Evolutionary conservation across 53 echinoderm and acorn worm genomes (phyloP).

Genomic region (Henricia sp.): DNA sequence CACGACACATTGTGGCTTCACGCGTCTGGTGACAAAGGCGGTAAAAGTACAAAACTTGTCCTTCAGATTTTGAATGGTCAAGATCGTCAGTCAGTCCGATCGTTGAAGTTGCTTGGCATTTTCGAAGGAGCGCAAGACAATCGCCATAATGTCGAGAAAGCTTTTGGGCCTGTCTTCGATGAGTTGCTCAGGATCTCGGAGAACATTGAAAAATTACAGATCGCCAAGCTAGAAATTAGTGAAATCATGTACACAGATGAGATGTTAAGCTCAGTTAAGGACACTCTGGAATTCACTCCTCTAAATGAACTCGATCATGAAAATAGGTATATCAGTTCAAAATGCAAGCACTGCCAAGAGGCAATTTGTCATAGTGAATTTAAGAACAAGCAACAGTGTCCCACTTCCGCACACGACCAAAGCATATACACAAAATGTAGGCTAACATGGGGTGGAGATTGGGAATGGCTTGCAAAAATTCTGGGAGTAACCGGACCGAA

Average conservation of each 20-base stretch:
- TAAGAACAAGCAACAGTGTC: neutral
- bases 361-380: no score
- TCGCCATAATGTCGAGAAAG: neutral
- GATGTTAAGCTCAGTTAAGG: neutral
- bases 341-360: no score
- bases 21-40: constrained; percentile 24
- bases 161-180: constrained; percentile 15
- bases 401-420: neutral
- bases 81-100: constrained; percentile 10
- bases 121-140: constrained; percentile 35
- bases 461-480: no score
- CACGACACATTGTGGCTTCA: constrained; percentile 18
- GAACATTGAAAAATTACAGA: neutral
- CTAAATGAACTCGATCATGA: neutral
- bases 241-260: neutral
- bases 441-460: no score
- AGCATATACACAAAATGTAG: no score
- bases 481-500: no score
- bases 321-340: neutral
- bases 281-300: neutral
- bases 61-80: neutral
- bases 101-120: neutral
- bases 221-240: neutral
- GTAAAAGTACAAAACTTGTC: constrained; percentile 15
- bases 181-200: neutral